A percentile compares a stretch with the other conserved stretches of the same genome.
Evolutionary conservation across 2,888 invertebrate genomes (phyloP).

Genomic region (Chamaedrilus cognettii): DNA sequence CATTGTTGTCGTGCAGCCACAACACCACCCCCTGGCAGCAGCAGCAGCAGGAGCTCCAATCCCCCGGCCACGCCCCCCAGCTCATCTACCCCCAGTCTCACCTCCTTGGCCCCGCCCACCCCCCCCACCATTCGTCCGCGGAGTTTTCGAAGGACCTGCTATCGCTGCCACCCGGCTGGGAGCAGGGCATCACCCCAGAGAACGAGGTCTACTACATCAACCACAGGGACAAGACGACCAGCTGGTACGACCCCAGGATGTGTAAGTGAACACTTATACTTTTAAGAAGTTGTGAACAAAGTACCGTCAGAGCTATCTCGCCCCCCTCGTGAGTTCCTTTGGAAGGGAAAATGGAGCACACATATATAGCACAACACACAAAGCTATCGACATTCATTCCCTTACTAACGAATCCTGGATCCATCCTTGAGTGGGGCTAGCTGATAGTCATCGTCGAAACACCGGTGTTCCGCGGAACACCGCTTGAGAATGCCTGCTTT

Average conservation of each 20-base stretch:
- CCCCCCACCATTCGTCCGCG: neutral
- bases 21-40: neutral
- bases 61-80: conserved; percentile 8
- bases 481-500: no score
- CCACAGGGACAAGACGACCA: conserved; percentile 75
- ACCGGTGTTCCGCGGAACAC: no score
- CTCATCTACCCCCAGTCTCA: neutral
- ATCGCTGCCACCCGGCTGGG: conserved; percentile 60
- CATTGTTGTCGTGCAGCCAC: neutral
- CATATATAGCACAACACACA: no score
- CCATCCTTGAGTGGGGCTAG: no score
- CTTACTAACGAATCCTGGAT: no score
- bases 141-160: conserved; percentile 32
- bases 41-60: neutral
- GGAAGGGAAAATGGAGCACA: no score
- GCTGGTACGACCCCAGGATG: conserved; percentile 97
- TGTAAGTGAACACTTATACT: no score
- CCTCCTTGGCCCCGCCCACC: neutral
- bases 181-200: conserved; percentile 58
- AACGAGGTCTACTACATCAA: conserved; percentile 61
- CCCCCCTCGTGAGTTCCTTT: no score
- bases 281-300: no score
- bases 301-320: no score
- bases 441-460: no score
- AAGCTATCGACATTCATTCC: no score